Evolutionary conservation across 23 tunicate genomes (phyloP).

Genomic region (Ascidia mentula): DNA sequence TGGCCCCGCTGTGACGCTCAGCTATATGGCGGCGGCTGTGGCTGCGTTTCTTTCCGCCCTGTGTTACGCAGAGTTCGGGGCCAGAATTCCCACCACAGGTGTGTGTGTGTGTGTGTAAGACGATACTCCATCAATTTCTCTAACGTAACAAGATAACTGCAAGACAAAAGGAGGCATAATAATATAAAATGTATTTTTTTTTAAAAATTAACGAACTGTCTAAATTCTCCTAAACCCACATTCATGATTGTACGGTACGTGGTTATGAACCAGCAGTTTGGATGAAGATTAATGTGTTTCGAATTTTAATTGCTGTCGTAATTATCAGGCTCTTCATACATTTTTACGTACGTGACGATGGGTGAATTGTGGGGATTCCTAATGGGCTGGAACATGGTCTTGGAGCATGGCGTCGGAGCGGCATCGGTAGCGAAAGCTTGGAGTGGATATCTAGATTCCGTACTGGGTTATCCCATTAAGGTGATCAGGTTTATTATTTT

Average conservation of each 20-base stretch:
- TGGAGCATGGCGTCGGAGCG: conserved; percentile 71
- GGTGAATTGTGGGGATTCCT: conserved; percentile 78
- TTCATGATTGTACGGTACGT: no score
- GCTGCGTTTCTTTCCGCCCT: conserved; percentile 73
- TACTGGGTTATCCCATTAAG: conserved; percentile 59
- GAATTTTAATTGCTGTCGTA: no score
- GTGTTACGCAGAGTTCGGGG: conserved; percentile 74
- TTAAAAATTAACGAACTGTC: no score
- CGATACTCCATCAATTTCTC: no score
- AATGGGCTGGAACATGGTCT: conserved; percentile 81
- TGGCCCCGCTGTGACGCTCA: conserved; percentile 54
- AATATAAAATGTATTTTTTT: no score
- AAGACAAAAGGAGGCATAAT: no score
- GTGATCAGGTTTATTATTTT: conserved; percentile 14
- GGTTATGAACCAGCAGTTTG: no score
- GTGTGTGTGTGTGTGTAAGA: neutral
- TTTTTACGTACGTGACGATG: conserved; percentile 74
- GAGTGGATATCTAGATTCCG: conserved; percentile 80
- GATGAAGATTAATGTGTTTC: no score
- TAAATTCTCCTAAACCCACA: no score
- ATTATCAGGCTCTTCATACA: conserved; percentile 56
- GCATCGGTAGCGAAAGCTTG: conserved; percentile 81
- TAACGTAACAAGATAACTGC: no score
- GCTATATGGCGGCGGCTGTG: conserved; percentile 49
- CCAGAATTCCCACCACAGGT: conserved; percentile 72